Evolutionary conservation across 1,140 invertebrate species (phyloP).

Genomic region (Caerostris darwini): DNA sequence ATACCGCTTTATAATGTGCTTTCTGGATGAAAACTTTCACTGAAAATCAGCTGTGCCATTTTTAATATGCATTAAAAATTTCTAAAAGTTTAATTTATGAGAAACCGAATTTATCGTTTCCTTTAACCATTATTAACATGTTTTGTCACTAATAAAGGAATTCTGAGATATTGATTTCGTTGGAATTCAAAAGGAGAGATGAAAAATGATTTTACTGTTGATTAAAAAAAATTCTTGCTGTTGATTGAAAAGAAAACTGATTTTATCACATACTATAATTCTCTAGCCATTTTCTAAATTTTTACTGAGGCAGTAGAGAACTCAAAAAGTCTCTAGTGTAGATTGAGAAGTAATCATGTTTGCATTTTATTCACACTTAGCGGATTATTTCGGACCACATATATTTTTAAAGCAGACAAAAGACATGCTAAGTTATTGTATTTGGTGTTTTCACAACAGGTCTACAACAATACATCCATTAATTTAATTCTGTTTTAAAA

Average conservation of each 20-base stretch:
- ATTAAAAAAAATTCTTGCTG: too few relatives aligned
- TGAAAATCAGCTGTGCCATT: constrained; percentile 3
- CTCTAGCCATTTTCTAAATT: not conserved
- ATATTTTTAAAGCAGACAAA: not conserved
- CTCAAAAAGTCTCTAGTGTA: not conserved
- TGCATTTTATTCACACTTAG: not conserved
- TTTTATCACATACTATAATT: not conserved
- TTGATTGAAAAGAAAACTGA: not conserved
- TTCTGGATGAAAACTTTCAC: not conserved
- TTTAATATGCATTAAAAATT: not conserved
- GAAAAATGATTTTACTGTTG: not conserved
- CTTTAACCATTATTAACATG: not conserved
- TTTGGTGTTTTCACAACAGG: not conserved
- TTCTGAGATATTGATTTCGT: not conserved
- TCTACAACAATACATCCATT: not conserved
- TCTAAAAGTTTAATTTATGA: constrained; percentile 65
- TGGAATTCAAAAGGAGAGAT: not conserved
- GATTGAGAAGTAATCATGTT: not conserved
- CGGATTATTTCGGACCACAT: not conserved
- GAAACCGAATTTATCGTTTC: not conserved
- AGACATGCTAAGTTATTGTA: not conserved
- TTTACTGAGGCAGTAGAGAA: not conserved
- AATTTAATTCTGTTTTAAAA: not conserved
- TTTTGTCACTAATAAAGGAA: not conserved
- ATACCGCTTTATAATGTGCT: constrained; percentile 37